Evolutionary conservation across 2,888 invertebrate genomes (phyloP).

Genomic region (Diadromus collaris): DNA sequence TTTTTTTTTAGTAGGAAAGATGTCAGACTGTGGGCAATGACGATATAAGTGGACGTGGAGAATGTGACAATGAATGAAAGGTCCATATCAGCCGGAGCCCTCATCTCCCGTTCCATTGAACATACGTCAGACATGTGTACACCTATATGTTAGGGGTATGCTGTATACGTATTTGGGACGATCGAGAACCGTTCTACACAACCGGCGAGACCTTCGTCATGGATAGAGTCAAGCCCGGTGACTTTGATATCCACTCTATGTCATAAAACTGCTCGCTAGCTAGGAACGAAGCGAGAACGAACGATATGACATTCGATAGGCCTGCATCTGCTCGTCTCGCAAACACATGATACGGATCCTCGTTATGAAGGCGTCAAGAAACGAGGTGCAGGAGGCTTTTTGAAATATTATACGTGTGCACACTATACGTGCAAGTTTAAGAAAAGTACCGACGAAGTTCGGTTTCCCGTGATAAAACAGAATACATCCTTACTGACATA

Average conservation of each 20-base stretch:
- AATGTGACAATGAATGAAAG: slow-evolving; percentile 42
- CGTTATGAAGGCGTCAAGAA: slow-evolving; percentile 51
- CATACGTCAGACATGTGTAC: slow-evolving; percentile 8
- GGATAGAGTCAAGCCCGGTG: slow-evolving; percentile 40
- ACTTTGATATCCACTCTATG: slow-evolving; percentile 53
- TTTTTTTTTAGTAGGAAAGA: slow-evolving; percentile 13
- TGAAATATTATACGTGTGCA: slow-evolving; percentile 26
- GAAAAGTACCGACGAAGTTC: not conserved
- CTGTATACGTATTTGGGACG: slow-evolving; percentile 9
- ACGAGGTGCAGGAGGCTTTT: slow-evolving; percentile 17
- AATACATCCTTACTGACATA: not conserved
- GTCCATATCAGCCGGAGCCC: slow-evolving; percentile 35
- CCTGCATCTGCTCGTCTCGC: slow-evolving; percentile 49
- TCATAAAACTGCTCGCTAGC: slow-evolving; percentile 9
- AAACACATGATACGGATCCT: slow-evolving; percentile 53
- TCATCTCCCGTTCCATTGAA: slow-evolving; percentile 25
- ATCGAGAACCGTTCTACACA: slow-evolving; percentile 36
- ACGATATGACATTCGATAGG: slow-evolving; percentile 55
- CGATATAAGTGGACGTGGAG: slow-evolving; percentile 28
- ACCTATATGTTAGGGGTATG: not conserved
- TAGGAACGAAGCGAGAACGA: slow-evolving; percentile 43
- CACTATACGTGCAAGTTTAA: not conserved
- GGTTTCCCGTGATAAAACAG: slow-evolving; percentile 1
- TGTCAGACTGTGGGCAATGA: slow-evolving; percentile 8
- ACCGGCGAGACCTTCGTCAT: slow-evolving; percentile 44